A percentile compares a stretch with the other conserved stretches of the same genome.
These are phyloP conservation scores for Tokudaia muenninki DNA, from an alignment of 2,797 vertebrate genomes.

Conservation along the genomic window DNA sequence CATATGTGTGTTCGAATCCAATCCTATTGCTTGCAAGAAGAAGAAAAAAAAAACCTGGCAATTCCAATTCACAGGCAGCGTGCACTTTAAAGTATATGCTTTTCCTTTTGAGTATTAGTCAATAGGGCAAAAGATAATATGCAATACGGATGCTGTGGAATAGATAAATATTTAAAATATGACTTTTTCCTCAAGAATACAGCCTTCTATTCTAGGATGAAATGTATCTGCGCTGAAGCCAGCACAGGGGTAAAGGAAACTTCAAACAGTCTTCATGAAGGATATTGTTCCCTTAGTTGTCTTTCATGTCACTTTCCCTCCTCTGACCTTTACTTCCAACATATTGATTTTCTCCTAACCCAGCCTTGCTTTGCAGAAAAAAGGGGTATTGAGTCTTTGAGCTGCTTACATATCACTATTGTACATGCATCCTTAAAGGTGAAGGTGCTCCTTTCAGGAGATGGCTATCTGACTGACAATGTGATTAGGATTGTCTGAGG, in stretches of 20 bases:
- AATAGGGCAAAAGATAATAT: conserved; percentile 76
- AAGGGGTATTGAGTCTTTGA: conserved; percentile 89
- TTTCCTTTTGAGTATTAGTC: conserved; percentile 82
- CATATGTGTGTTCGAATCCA: conserved; percentile 86
- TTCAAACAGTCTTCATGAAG: conserved; percentile 89
- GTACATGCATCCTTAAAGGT: conserved; percentile 89
- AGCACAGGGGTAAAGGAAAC: conserved; percentile 88
- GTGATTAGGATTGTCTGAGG: conserved; percentile 88
- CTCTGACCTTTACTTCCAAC: conserved; percentile 91
- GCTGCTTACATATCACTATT: conserved; percentile 90
- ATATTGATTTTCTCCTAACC: conserved; percentile 91
- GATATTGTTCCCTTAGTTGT: conserved; percentile 90
- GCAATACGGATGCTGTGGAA: conserved; percentile 77
- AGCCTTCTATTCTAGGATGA: conserved; percentile 84
- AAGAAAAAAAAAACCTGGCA: conserved; percentile 51
- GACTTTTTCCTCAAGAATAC: conserved; percentile 83
- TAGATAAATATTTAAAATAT: conserved; percentile 89
- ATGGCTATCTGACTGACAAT: conserved; percentile 87
- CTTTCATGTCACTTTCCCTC: conserved; percentile 90
- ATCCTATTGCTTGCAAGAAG: conserved; percentile 83
- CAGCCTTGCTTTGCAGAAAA: conserved; percentile 90
- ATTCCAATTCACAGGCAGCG: conserved; percentile 39
- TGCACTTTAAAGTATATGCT: conserved; percentile 64
- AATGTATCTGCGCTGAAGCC: conserved; percentile 85
- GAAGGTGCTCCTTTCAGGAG: conserved; percentile 88